Conservation (phyloP, 2,797 vertebrate species). For the Pseudochaenichthys georgianus region DNA sequence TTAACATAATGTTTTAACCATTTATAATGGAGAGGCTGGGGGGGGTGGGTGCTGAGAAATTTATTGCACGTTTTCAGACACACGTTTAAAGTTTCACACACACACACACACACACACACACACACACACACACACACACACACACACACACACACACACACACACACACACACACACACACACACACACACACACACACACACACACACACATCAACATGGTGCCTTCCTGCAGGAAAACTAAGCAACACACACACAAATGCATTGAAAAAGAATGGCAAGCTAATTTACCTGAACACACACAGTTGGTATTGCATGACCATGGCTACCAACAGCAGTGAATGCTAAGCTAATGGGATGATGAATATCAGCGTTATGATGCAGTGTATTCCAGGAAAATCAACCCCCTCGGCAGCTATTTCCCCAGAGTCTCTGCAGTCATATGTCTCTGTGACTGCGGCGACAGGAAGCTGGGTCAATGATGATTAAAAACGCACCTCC, state of each 20-base stretch:
- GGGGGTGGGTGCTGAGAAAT: constrained; percentile 3
- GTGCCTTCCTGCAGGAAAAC: neutral
- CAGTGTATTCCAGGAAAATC: constrained; percentile 67
- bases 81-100: constrained; percentile 11
- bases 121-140: no score
- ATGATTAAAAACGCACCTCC: constrained; percentile 50
- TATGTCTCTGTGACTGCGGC: constrained; percentile 61
- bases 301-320: constrained; percentile 12
- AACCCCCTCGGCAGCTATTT: constrained; percentile 50
- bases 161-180: constrained; percentile 7
- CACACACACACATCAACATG: constrained; percentile 16
- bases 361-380: constrained; percentile 55
- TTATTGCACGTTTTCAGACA: constrained; percentile 13
- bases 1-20: constrained; percentile 74
- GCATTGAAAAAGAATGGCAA: constrained; percentile 8
- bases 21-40: constrained; percentile 19
- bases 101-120: no score
- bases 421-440: constrained; percentile 39
- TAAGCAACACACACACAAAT: constrained; percentile 8
- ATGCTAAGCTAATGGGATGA: constrained; percentile 67
- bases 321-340: constrained; percentile 46
- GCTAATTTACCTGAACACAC: constrained; percentile 48
- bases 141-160: no score
- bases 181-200: constrained; percentile 8
- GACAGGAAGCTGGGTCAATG: constrained; percentile 64